Evolutionary conservation across 2,888 invertebrate genomes (phyloP), one percentile per base, ranked within the genome.

Genomic region (Tachina grossa): DNA sequence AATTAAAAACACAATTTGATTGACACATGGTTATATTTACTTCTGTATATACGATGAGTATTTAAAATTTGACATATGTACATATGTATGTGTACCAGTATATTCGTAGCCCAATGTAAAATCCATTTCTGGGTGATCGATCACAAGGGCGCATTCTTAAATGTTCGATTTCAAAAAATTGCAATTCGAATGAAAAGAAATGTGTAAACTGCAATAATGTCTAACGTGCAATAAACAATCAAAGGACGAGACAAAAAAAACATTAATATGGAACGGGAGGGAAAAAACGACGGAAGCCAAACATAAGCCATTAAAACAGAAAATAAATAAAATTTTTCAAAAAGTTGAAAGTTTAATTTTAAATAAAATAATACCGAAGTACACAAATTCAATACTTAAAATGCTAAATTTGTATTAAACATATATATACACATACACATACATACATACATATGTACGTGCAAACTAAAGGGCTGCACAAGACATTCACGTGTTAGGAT

Each of bases 1-100:
- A 80, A 65, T 80, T 55, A 65, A 80, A 65, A 65, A 41, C 55
- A n/a, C 59, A 10, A 59, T 57, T 65, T 80, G 55, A 80, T 80
- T 80, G 79, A 80, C 72, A 80, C 19, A 55, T 16, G 22, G 22
- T 57, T 63, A 63, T 9, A 53, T n/a, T 75, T 63, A 31, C 1
- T 51, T 19, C 10, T 10, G n/a, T 14, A 43, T 57, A 57, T n/a
- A n/a, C 1, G 1, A 11, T 4, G 31, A 45, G 3, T 71, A 31
- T 3, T 45, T 47, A 71, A 0, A 47, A 10, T 57, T 14, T 1
- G 10, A 14, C 8, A 5, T 57, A n/a, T n/a, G n/a, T n/a, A n/a
- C n/a, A n/a, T n/a, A n/a, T 39, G 8, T 9, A 51, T 53, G 19
- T 13, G 9, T 43, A 11, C 9, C 8, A 11, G 9, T 16, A 22